A percentile compares a stretch with the other conserved stretches of the same genome.
phyloP scores from a whole-genome alignment of 2,797 vertebrate genomes.

The Cossypha heuglini region DNA sequence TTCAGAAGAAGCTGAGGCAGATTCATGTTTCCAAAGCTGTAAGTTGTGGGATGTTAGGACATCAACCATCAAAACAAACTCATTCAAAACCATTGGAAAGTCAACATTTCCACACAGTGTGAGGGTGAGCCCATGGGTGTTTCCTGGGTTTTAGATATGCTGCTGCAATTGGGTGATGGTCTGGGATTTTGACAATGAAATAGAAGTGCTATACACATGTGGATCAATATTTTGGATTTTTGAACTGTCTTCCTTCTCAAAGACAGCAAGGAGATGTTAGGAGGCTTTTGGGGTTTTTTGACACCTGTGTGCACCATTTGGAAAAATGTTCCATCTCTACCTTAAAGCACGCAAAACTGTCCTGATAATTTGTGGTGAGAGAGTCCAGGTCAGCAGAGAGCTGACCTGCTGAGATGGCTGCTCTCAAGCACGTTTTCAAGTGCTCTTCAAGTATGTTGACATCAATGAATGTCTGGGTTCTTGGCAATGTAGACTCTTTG shows the following conservation, averaged over 20 bases:
- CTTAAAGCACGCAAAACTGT: background rate
- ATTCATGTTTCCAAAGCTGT: background rate
- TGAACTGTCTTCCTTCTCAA: background rate
- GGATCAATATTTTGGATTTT: background rate
- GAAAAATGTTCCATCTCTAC: background rate
- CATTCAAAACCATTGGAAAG: background rate
- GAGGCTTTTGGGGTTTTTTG: background rate
- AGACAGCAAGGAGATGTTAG: background rate
- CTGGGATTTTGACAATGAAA: background rate
- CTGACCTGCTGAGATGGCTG: background rate
- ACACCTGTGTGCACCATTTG: background rate
- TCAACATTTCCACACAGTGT: background rate
- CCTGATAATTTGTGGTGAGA: background rate
- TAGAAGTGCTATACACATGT: rapidly evolving
- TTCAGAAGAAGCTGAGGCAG: background rate
- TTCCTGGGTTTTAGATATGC: background rate
- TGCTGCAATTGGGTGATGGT: background rate
- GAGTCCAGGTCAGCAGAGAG: background rate
- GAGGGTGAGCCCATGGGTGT: background rate
- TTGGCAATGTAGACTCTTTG: background rate
- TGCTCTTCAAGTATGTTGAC: background rate
- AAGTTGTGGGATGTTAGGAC: background rate
- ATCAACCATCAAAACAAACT: background rate
- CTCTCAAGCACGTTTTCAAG: background rate
- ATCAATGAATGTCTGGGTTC: background rate